These are phyloP conservation scores for Sceloporus tristichus DNA, from an alignment of 2,113 vertebrate species.

Conservation along the genomic window DNA sequence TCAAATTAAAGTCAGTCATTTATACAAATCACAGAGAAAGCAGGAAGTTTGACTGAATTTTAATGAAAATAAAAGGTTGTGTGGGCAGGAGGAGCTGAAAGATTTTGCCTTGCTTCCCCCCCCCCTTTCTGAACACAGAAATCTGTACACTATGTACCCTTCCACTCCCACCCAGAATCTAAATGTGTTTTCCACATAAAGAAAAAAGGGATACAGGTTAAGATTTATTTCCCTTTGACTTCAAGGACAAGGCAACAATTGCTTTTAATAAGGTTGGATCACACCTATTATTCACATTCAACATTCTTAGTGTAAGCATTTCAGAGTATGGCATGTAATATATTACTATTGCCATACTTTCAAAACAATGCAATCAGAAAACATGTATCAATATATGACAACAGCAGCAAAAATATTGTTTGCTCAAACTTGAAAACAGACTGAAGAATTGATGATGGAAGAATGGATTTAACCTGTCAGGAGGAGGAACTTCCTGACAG, in stretches of 20 bases:
- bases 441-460: no score
- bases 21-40: conserved; percentile 57
- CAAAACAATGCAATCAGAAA: background rate
- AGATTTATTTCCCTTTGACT: background rate
- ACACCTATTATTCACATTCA: background rate
- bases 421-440: no score
- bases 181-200: conserved; percentile 31
- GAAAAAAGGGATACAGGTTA: background rate
- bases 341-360: background rate
- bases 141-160: conserved; percentile 36
- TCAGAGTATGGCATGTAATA: background rate
- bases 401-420: no score
- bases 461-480: no score
- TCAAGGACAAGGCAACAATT: background rate
- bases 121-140: conserved; percentile 43
- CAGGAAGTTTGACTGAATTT: conserved; percentile 40
- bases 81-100: conserved; percentile 54
- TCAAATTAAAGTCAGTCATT: conserved; percentile 69
- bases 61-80: conserved; percentile 66
- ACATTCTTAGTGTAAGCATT: background rate
- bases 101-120: background rate
- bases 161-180: conserved; percentile 3
- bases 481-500: no score
- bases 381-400: no score
- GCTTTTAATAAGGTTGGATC: background rate